These are phyloP conservation scores for Tyria jacobaeae DNA, from an alignment of 2,888 invertebrate genomes.

Conservation along the genomic window DNA sequence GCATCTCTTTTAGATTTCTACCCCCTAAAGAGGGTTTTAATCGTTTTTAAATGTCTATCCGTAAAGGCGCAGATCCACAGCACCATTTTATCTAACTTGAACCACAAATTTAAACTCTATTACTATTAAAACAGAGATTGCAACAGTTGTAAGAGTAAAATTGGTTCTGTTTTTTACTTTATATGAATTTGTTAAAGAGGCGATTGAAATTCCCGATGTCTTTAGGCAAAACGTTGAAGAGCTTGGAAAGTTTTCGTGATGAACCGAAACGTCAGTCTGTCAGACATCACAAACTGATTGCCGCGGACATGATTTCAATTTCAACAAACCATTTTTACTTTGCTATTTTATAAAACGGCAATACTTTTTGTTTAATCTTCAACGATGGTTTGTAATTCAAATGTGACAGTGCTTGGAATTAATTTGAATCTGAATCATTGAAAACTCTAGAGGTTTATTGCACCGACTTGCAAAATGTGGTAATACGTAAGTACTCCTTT, in stretches of 20 bases:
- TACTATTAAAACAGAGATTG: constrained; percentile 5
- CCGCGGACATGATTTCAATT: constrained; percentile 20
- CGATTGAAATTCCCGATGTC: constrained; percentile 34
- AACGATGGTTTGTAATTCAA: constrained; percentile 21
- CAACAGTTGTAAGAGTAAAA: not conserved
- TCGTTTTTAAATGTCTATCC: constrained; percentile 57
- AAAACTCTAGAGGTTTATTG: constrained; percentile 12
- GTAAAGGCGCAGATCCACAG: constrained; percentile 39
- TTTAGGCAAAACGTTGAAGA: constrained; percentile 29
- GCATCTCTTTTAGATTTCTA: constrained; percentile 52
- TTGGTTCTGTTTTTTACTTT: constrained; percentile 28
- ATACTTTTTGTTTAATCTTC: constrained; percentile 13
- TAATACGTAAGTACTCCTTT: not conserved
- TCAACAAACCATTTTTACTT: constrained; percentile 4
- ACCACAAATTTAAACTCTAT: constrained; percentile 25
- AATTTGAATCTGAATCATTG: constrained; percentile 20
- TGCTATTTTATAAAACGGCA: not conserved
- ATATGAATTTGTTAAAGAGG: constrained; percentile 46
- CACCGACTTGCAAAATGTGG: constrained; percentile 8
- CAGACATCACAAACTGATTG: constrained; percentile 18
- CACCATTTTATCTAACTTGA: constrained; percentile 11
- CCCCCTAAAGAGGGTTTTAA: constrained; percentile 54
- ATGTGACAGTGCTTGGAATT: constrained; percentile 20
- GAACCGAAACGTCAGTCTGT: constrained; percentile 26
- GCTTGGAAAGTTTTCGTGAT: constrained; percentile 26